A percentile compares a stretch with the other conserved stretches of the same genome.
Conservation (phyloP, 2,888 invertebrate species). For the Nomada hirtipes region DNA sequence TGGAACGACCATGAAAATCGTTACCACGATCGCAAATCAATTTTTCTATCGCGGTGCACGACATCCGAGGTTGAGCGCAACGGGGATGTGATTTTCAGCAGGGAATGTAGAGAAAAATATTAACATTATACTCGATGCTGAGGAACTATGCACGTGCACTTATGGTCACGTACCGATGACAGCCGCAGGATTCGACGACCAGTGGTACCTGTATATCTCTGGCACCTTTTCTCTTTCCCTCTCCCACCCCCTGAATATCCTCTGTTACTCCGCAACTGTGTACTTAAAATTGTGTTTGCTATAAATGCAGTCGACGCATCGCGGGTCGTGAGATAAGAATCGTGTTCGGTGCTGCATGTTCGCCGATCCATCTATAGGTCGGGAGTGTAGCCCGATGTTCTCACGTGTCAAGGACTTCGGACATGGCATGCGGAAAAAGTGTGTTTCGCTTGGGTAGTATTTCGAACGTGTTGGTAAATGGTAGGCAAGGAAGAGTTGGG, state of each 20-base stretch:
- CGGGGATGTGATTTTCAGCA: slow-evolving; percentile 35
- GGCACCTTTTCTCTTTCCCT: slow-evolving; percentile 31
- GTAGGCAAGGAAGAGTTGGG: slow-evolving; percentile 49
- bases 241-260: background rate
- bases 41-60: slow-evolving; percentile 35
- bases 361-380: background rate
- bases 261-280: background rate
- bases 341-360: background rate
- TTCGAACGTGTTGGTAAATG: slow-evolving; percentile 14
- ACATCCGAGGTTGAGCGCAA: slow-evolving; percentile 34
- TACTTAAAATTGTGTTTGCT: background rate
- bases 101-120: slow-evolving; percentile 34
- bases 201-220: slow-evolving; percentile 54
- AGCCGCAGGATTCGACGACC: slow-evolving; percentile 73
- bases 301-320: too few species aligned
- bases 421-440: background rate
- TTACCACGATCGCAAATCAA: slow-evolving; percentile 25
- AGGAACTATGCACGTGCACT: slow-evolving; percentile 74
- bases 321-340: background rate
- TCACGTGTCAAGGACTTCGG: background rate
- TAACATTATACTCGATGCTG: slow-evolving; percentile 64
- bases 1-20: slow-evolving; percentile 15
- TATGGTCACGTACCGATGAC: slow-evolving; percentile 76
- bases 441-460: slow-evolving; percentile 19
- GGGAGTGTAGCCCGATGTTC: background rate